Conservation (phyloP, 2,113 vertebrate species). For the Hydrochoerus hydrochaeris region DNA sequence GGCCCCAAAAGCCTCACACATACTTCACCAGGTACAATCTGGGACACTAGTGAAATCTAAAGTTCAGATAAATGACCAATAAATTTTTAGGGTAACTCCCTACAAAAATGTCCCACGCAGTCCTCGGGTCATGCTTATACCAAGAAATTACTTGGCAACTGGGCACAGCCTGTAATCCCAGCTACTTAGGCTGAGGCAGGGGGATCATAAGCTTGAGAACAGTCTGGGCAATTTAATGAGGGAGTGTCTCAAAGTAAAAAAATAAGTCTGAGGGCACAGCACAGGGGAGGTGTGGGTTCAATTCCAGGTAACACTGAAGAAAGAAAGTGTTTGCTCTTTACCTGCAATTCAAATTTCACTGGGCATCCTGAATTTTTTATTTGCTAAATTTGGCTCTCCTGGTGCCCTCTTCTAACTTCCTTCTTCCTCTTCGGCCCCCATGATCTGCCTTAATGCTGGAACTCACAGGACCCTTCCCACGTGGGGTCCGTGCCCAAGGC, state of each 20-base stretch:
- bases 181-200: background rate
- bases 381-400: background rate
- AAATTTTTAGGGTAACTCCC: background rate
- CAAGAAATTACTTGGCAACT: background rate
- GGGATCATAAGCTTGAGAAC: background rate
- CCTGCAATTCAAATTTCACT: background rate
- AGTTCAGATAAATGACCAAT: background rate
- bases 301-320: background rate
- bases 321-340: background rate
- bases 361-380: background rate
- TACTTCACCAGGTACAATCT: background rate
- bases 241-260: background rate
- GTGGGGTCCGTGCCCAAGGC: background rate
- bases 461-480: background rate
- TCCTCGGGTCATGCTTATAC: background rate
- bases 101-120: background rate
- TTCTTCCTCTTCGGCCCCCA: background rate
- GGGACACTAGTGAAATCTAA: background rate
- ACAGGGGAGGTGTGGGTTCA: background rate
- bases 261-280: background rate
- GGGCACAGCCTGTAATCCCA: background rate
- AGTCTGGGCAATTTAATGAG: background rate
- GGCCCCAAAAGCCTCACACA: too few relatives aligned
- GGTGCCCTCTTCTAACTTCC: rapidly evolving
- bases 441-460: background rate